A percentile compares a stretch with the other conserved stretches of the same genome.
Conservation (phyloP, 35 echinoderm and acorn worm species). For the Hemicentrotus pulcherrimus region DNA sequence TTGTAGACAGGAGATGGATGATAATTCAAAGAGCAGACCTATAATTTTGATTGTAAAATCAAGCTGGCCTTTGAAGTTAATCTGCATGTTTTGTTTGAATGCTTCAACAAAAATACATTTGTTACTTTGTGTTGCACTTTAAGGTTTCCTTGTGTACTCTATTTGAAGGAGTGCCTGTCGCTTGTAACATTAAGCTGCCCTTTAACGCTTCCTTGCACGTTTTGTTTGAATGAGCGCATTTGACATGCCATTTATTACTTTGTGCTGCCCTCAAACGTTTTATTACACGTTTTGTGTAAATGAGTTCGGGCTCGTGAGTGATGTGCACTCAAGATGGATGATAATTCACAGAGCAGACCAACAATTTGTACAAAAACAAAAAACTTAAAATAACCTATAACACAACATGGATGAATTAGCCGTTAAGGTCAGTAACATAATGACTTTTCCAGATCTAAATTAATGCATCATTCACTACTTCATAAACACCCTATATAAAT, state of each 20-base stretch:
- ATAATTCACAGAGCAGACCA: neutral
- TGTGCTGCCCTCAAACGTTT: neutral
- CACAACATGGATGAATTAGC: neutral
- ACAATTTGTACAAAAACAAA: no score
- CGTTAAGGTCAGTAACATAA: neutral
- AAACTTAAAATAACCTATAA: no score
- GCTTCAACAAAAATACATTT: no score
- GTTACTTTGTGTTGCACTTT: no score
- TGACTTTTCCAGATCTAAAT: neutral
- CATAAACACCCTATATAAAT: neutral
- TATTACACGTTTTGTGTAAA: neutral
- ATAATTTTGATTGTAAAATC: no score
- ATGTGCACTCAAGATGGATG: neutral
- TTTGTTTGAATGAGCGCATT: neutral
- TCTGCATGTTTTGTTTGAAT: no score
- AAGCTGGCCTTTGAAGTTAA: no score
- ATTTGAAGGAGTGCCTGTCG: no score
- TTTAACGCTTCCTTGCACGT: neutral
- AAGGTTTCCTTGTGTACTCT: no score
- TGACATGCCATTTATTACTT: neutral
- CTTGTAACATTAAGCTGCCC: neutral
- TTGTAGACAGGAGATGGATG: no score
- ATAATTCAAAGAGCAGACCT: no score
- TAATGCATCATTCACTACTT: neutral
- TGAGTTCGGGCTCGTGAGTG: neutral